Conservation (phyloP, 2,113 vertebrate genomes). For the Rostratula benghalensis region DNA sequence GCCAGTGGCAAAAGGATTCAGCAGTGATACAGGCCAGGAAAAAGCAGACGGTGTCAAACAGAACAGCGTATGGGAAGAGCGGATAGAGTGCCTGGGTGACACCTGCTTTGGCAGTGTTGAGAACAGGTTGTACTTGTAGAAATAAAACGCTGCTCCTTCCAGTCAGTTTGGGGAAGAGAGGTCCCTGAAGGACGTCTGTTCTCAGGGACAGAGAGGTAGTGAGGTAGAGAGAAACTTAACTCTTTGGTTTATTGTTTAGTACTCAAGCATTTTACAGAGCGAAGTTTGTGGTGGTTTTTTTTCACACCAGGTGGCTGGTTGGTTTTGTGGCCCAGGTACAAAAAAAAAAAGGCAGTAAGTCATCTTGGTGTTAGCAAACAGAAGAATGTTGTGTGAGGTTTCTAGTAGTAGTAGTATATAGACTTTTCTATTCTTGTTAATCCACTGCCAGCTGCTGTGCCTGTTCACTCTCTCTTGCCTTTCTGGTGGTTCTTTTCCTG, state of each 20-base stretch:
- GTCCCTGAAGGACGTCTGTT: not conserved
- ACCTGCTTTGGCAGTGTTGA: not conserved
- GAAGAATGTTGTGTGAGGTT: not conserved
- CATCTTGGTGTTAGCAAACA: not conserved
- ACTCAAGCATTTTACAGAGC: not conserved
- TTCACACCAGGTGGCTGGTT: not conserved
- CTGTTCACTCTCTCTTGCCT: not conserved
- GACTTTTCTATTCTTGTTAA: not conserved
- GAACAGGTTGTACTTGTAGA: not conserved
- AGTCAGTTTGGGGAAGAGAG: rapidly evolving
- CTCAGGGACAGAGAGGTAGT: not conserved
- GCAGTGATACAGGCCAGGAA: too few relatives aligned
- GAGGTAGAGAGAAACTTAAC: not conserved
- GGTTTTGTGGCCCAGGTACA: not conserved
- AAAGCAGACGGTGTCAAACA: not conserved
- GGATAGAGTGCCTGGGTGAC: rapidly evolving
- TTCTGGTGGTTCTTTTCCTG: not conserved
- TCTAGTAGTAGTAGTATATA: not conserved
- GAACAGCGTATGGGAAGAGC: not conserved
- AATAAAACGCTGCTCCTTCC: not conserved
- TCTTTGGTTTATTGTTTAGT: not conserved
- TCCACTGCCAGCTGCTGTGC: not conserved
- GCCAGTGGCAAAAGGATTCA: not conserved
- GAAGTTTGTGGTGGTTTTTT: not conserved
- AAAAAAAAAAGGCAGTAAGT: not conserved